These are phyloP conservation scores for Equus przewalskii DNA, from an alignment of 2,113 vertebrate genomes.

Conservation along the genomic window DNA sequence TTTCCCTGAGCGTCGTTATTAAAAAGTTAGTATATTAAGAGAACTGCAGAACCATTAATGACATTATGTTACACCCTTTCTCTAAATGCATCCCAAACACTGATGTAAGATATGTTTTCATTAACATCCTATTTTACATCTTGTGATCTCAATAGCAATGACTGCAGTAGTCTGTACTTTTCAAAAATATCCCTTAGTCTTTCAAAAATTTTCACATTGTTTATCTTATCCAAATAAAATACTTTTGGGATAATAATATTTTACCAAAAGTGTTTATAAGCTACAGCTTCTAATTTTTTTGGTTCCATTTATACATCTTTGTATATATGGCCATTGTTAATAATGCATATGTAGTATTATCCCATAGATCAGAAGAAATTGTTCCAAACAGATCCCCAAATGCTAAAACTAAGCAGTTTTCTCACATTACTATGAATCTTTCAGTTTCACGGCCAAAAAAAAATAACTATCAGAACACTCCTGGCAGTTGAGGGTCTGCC, in stretches of 20 bases:
- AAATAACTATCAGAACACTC: neutral
- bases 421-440: neutral
- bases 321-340: neutral
- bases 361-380: neutral
- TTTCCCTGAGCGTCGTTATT: neutral
- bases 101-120: neutral
- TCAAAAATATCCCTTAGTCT: neutral
- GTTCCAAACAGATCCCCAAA: neutral
- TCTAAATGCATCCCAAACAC: neutral
- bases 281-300: neutral
- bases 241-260: neutral
- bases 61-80: neutral
- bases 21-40: neutral
- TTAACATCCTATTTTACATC: neutral
- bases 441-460: neutral
- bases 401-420: neutral
- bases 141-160: constrained; percentile 1
- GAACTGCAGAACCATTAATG: neutral
- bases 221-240: neutral
- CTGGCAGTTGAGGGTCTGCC: neutral
- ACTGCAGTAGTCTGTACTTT: neutral
- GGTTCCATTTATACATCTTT: neutral
- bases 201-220: neutral
- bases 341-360: neutral
- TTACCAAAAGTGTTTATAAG: neutral